Evolutionary conservation across 35 echinoderm and acorn worm genomes (phyloP).

Genomic region (Apostichopus parvimensis): DNA sequence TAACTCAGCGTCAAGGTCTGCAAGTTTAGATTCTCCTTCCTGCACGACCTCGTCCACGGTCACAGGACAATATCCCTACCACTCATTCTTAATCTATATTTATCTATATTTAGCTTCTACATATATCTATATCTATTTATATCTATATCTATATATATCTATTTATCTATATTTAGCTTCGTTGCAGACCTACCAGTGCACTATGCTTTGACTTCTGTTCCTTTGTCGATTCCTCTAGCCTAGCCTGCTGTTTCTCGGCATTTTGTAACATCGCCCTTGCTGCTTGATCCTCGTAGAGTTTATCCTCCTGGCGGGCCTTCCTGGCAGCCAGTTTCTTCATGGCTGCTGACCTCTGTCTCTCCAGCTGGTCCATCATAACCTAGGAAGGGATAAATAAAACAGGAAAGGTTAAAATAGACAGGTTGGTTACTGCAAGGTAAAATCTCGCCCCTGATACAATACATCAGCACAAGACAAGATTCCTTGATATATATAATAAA

Average conservation of each 20-base stretch:
- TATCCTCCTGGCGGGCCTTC: conserved; percentile 65
- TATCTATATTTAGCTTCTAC: too few species aligned
- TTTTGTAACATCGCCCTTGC: conserved; percentile 78
- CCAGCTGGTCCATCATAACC: conserved; percentile 85
- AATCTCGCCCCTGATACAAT: too few species aligned
- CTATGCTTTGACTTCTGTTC: conserved; percentile 82
- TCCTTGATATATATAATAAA: too few species aligned
- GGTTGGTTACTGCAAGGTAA: neutral
- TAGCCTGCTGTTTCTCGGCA: conserved; percentile 69
- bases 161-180: too few species aligned
- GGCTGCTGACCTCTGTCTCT: conserved; percentile 61
- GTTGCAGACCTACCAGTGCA: conserved; percentile 57
- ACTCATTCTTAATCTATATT: too few species aligned
- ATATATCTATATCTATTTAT: too few species aligned
- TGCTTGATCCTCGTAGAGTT: conserved; percentile 72
- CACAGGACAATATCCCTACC: neutral
- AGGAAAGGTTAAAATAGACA: neutral
- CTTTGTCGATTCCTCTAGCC: conserved; percentile 56
- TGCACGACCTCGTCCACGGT: conserved; percentile 48
- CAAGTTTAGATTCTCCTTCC: conserved; percentile 62
- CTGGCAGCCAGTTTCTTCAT: conserved; percentile 65
- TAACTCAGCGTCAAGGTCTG: conserved; percentile 55
- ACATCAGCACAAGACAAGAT: too few species aligned
- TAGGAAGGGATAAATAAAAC: conserved; percentile 1
- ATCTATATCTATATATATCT: too few species aligned